phyloP scores from a whole-genome alignment of 2,113 vertebrate species.

The Hirundichthys speculiger region DNA sequence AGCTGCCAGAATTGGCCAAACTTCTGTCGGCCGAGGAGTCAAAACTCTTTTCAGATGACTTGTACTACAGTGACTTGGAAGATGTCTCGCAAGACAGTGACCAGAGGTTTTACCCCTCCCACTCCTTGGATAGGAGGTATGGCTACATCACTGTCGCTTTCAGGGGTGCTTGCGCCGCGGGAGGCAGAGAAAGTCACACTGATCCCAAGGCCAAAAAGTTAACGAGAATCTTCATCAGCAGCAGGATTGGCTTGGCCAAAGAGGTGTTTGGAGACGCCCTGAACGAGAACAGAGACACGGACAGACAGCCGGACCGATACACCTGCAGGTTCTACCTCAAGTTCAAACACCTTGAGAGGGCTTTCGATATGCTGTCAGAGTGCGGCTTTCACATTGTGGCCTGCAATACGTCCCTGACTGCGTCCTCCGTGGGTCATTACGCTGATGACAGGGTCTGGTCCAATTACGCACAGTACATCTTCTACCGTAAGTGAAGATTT shows the following conservation, averaged over 20 bases:
- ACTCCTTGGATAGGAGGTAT: constrained; percentile 87
- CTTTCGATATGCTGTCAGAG: constrained; percentile 98
- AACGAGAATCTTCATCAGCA: constrained; percentile 95
- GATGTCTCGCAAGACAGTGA: constrained; percentile 93
- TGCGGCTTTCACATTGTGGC: constrained; percentile 98
- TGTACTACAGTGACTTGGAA: constrained; percentile 90
- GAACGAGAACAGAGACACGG: constrained; percentile 93
- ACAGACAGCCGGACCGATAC: constrained; percentile 92
- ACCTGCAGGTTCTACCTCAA: constrained; percentile 95
- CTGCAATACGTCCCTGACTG: constrained; percentile 94
- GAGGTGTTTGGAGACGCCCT: constrained; percentile 97
- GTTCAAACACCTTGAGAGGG: constrained; percentile 95
- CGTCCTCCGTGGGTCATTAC: constrained; percentile 88
- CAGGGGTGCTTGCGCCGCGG: constrained; percentile 84
- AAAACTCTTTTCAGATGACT: constrained; percentile 89
- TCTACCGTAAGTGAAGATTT: constrained; percentile 94
- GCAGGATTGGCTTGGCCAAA: constrained; percentile 93
- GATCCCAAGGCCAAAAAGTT: constrained; percentile 91
- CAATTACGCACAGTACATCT: constrained; percentile 98
- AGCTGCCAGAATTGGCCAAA: constrained; percentile 92
- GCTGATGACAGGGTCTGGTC: constrained; percentile 96
- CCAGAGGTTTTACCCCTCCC: constrained; percentile 87
- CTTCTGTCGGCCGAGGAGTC: constrained; percentile 88
- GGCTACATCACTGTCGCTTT: constrained; percentile 95
- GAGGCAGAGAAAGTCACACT: constrained; percentile 86